Evolutionary conservation across 2,888 invertebrate genomes (phyloP).

Genomic region (Heliconius aoede): DNA sequence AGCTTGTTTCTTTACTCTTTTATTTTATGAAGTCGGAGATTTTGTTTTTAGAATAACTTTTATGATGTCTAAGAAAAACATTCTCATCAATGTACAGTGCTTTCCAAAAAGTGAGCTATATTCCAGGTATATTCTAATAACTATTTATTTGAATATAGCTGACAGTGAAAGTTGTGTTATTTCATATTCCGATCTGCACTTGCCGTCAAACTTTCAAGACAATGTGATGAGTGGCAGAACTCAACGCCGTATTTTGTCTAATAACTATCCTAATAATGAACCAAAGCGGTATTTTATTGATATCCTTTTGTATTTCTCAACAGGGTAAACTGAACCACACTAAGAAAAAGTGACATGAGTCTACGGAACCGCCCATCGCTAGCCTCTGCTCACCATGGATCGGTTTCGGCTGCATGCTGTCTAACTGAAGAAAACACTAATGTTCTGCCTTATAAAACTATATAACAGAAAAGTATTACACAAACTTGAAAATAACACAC

Average conservation of each 20-base stretch:
- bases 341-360: slow-evolving; percentile 70
- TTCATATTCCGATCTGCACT: too few species aligned
- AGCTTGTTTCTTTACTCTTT: too few species aligned
- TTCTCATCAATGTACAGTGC: too few species aligned
- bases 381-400: slow-evolving; percentile 52
- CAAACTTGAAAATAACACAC: neutral
- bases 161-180: too few species aligned
- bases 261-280: neutral
- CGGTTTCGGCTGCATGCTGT: slow-evolving; percentile 52
- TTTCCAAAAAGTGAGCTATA: too few species aligned
- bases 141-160: too few species aligned
- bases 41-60: too few species aligned
- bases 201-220: too few species aligned
- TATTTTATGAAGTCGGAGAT: too few species aligned
- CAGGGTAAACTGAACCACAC: slow-evolving; percentile 62
- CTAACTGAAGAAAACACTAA: slow-evolving; percentile 40
- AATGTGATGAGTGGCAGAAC: too few species aligned
- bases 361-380: slow-evolving; percentile 48
- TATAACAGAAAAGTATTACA: slow-evolving; percentile 3
- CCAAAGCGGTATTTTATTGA: neutral
- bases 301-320: slow-evolving; percentile 44
- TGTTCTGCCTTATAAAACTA: neutral
- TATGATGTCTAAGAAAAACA: too few species aligned
- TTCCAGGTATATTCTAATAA: too few species aligned
- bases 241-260: neutral